Percentiles rank a stretch among this genome's conserved stretches.
These are phyloP conservation scores for Haliclystus octoradiatus DNA, from an alignment of 30 jellyfish, hydroid and myxozoan species.

Conservation along the genomic window DNA sequence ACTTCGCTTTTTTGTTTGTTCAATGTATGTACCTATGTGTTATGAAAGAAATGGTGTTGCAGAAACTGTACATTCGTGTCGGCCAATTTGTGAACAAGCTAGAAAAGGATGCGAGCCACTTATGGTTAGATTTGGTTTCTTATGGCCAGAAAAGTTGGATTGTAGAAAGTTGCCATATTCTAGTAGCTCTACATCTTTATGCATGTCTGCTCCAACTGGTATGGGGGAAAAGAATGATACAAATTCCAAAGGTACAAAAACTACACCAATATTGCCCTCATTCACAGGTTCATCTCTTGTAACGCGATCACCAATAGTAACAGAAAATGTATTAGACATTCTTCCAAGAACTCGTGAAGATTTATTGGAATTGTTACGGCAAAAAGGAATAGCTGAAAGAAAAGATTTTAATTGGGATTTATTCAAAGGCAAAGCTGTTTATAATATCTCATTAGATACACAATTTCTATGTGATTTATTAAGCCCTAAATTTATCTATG, in stretches of 20 bases:
- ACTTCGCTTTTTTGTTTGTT: constrained; percentile 57
- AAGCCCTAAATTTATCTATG: constrained; percentile 39
- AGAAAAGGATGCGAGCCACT: constrained; percentile 84
- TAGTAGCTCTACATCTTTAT: constrained; percentile 11
- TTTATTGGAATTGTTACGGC: neutral
- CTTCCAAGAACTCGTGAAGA: neutral
- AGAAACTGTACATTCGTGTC: constrained; percentile 76
- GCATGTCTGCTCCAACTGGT: constrained; percentile 53
- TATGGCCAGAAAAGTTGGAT: constrained; percentile 65
- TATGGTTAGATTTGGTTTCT: constrained; percentile 51
- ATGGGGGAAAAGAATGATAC: no score
- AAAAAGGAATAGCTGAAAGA: neutral
- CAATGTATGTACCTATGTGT: constrained; percentile 81
- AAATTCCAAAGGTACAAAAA: neutral
- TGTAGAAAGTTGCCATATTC: constrained; percentile 47
- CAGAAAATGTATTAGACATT: neutral
- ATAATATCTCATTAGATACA: neutral
- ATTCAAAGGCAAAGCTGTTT: neutral
- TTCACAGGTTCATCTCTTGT: neutral
- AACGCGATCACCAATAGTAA: neutral
- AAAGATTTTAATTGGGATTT: neutral
- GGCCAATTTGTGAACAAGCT: constrained; percentile 79
- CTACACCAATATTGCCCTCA: neutral
- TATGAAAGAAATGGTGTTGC: constrained; percentile 49
- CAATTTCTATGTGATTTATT: neutral